Evolutionary conservation across 2,113 vertebrate species (phyloP).

Genomic region (Equus przewalskii): DNA sequence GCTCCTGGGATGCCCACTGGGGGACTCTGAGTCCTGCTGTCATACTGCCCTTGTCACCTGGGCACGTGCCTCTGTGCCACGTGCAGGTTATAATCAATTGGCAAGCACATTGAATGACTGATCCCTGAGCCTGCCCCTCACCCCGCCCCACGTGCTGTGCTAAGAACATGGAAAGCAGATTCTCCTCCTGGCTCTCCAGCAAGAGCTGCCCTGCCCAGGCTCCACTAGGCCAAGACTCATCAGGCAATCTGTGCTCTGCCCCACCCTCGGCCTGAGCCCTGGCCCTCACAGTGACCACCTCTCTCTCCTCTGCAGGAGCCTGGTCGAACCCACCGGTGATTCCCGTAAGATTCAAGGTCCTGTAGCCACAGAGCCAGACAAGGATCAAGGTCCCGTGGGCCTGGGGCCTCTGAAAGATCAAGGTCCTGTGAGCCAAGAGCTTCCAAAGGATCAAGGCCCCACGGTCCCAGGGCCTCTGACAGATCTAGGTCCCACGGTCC

Average conservation of each 20-base stretch:
- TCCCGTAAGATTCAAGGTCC: slow-evolving; percentile 68
- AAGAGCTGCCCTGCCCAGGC: slow-evolving; percentile 26
- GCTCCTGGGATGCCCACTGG: background rate
- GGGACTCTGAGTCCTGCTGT: slow-evolving; percentile 23
- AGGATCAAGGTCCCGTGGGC: slow-evolving; percentile 40
- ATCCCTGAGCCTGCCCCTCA: background rate
- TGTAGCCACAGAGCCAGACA: slow-evolving; percentile 61
- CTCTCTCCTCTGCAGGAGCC: slow-evolving; percentile 81
- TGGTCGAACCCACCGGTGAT: slow-evolving; percentile 45
- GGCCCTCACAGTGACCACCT: slow-evolving; percentile 67
- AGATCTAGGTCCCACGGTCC: background rate
- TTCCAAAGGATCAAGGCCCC: background rate
- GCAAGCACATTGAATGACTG: slow-evolving; percentile 80
- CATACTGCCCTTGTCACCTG: background rate
- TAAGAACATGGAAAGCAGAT: background rate
- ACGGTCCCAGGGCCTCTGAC: background rate
- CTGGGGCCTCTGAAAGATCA: slow-evolving; percentile 35
- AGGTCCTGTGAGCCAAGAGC: slow-evolving; percentile 49
- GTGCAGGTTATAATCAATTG: slow-evolving; percentile 88
- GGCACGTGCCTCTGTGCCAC: slow-evolving; percentile 30
- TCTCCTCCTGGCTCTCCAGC: background rate
- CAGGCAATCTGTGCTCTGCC: slow-evolving; percentile 64
- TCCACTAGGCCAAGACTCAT: background rate
- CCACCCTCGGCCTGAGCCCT: background rate
- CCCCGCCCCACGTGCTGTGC: background rate